Percentiles rank a stretch among this genome's conserved stretches.
Evolutionary conservation across 2,113 vertebrate species (phyloP).

Genomic region (Condylura cristata): DNA sequence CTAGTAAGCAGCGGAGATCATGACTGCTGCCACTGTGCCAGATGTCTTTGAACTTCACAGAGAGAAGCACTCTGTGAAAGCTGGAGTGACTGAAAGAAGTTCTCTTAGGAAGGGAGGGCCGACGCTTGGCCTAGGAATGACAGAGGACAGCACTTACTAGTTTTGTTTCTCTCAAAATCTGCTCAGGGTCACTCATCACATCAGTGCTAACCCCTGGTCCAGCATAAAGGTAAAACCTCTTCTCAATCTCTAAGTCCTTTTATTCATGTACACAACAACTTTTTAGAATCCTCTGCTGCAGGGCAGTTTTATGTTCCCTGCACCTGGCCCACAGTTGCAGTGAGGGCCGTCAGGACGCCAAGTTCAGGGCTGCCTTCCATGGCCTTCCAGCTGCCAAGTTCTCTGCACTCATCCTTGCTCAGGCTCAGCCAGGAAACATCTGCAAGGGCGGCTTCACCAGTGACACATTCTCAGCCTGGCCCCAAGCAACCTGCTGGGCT

Average conservation of each 20-base stretch:
- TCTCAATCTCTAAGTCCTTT: background rate
- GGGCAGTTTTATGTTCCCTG: background rate
- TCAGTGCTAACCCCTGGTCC: background rate
- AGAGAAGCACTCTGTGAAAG: background rate
- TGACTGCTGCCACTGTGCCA: background rate
- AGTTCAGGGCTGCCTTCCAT: background rate
- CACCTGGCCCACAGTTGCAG: background rate
- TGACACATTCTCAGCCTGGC: background rate
- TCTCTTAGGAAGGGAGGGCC: background rate
- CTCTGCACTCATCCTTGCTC: background rate
- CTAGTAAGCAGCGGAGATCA: rapidly evolving
- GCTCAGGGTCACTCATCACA: no score
- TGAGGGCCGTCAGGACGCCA: background rate
- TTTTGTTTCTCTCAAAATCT: background rate
- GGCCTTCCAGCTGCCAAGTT: slow-evolving; percentile 15
- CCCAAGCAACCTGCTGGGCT: background rate
- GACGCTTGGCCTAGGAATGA: background rate
- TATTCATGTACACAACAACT: background rate
- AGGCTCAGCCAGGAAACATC: slow-evolving; percentile 75
- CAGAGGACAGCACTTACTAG: rapidly evolving
- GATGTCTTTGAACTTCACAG: background rate
- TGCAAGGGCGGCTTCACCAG: slow-evolving; percentile 10
- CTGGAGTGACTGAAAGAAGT: background rate
- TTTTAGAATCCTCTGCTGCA: background rate
- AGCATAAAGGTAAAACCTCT: background rate